phyloP scores from a whole-genome alignment of 2,888 invertebrate genomes.

The Hypomecis punctinalis region DNA sequence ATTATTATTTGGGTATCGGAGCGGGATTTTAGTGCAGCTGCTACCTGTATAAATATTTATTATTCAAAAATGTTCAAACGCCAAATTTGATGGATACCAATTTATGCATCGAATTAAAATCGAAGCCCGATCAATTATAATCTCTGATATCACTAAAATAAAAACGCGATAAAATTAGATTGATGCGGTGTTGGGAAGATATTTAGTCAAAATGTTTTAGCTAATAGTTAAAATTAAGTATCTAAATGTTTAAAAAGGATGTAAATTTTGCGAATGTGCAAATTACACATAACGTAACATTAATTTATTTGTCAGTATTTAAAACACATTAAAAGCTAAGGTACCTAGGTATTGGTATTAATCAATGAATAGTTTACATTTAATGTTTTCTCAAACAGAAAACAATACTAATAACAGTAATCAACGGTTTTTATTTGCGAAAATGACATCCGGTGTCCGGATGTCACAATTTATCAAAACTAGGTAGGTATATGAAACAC shows the following conservation, averaged over 20 bases:
- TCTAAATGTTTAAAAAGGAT: too few species aligned
- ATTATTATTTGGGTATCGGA: slow-evolving; percentile 84
- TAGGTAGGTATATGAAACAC: too few species aligned
- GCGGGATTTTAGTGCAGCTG: slow-evolving; percentile 83
- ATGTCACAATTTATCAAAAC: slow-evolving; percentile 5
- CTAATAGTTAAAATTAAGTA: too few species aligned
- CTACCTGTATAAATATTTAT: slow-evolving; percentile 85
- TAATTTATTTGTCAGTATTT: too few species aligned
- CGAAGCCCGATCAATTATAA: slow-evolving; percentile 41
- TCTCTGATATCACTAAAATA: slow-evolving; percentile 20
- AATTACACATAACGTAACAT: too few species aligned
- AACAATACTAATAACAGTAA: too few species aligned
- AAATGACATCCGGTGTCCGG: neutral
- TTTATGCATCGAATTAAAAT: slow-evolving; percentile 62
- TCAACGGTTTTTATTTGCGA: neutral
- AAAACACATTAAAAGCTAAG: too few species aligned
- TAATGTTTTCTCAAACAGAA: too few species aligned
- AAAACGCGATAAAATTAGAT: slow-evolving; percentile 15
- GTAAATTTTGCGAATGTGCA: too few species aligned
- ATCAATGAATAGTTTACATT: too few species aligned
- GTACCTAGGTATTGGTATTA: too few species aligned
- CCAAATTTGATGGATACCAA: slow-evolving; percentile 79
- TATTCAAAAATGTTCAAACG: slow-evolving; percentile 79
- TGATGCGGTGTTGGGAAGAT: neutral
- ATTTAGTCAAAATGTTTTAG: neutral